Evolutionary conservation across 2,797 vertebrate species (phyloP), one percentile per base, ranked within the genome.

Genomic region (Phrynocephalus guinanensis): DNA sequence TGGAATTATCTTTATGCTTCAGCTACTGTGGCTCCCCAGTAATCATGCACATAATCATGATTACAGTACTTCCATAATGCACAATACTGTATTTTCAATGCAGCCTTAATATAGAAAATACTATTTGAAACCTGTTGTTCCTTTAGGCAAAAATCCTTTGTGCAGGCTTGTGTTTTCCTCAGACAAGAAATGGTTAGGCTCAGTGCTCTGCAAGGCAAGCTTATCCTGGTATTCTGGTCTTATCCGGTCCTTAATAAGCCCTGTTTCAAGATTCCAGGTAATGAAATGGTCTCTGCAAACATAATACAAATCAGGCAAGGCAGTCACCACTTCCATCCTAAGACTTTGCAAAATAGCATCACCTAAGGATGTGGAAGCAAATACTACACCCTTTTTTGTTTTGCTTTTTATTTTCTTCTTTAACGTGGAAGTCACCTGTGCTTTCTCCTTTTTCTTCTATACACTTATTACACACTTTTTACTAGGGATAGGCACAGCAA

Each of bases 261-360:
- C 96, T 63, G 94, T 93, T 84, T 96, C 94, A 93, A 97, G 92
- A 93, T 97, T 96, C 96, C 96, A 97, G 70, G 91, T 92, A 81
- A 97, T 95, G 95, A 97, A 95, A 93, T 97, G 95, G 86, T 96
- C 95, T 93, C 97, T 97, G 94, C 85, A 94, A 95, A 93, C 92
- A 84, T 18, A 81, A 87, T 84, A 91, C 88, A 75, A 94, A 89
- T 75, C 80, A 70, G 73, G 88, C 89, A 92, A 85, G 92, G 86
- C 90, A 94, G 75, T 90, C 90, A 94, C 91, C 92, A 94, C 89
- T 94, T 93, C 10, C n/a, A 86, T 91, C 92, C 88, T 90, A 93
- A 79, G 76, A 89, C 92, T 93, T 90, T 91, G 91, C 90, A 82
- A 26, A 82, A 9, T 85, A 11, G 9, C 50, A 73, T 66, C 13